A percentile compares a stretch with the other conserved stretches of the same genome.
Evolutionary conservation across 2,113 vertebrate genomes (phyloP).

Genomic region (Rhinopomastus cyanomelas): DNA sequence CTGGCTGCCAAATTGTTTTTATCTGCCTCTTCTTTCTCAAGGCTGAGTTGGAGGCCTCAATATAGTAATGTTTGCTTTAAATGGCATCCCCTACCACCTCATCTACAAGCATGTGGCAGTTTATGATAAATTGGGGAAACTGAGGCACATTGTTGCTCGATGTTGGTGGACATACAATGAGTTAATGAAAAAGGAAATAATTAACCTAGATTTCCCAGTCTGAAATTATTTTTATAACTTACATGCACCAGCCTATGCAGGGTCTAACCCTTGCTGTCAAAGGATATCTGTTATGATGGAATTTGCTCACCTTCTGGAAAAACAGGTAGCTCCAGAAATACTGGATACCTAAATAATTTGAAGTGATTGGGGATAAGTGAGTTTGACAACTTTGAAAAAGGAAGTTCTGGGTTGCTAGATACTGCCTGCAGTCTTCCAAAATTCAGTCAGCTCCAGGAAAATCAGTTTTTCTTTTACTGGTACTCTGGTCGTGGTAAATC

Average conservation of each 20-base stretch:
- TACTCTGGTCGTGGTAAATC: background rate
- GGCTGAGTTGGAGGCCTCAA: background rate
- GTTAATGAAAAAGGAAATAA: background rate
- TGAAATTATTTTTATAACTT: background rate
- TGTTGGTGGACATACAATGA: background rate
- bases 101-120: fast-evolving
- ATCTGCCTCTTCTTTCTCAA: background rate
- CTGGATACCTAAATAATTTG: background rate
- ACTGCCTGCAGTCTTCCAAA: background rate
- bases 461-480: background rate
- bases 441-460: background rate
- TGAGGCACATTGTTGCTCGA: fast-evolving
- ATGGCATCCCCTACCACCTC: background rate
- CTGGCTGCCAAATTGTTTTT: background rate
- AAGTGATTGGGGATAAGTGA: background rate
- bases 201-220: background rate
- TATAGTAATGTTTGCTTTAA: background rate
- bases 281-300: background rate
- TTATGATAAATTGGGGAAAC: background rate
- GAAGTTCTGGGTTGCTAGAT: background rate
- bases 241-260: fast-evolving
- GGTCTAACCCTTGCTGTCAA: background rate
- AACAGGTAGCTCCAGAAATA: background rate
- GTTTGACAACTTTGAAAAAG: background rate
- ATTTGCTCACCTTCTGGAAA: background rate